Percentiles rank a stretch among this genome's conserved stretches.
These are phyloP conservation scores for Bubo bubo DNA, from an alignment of 2,113 vertebrate species.

Conservation along the genomic window DNA sequence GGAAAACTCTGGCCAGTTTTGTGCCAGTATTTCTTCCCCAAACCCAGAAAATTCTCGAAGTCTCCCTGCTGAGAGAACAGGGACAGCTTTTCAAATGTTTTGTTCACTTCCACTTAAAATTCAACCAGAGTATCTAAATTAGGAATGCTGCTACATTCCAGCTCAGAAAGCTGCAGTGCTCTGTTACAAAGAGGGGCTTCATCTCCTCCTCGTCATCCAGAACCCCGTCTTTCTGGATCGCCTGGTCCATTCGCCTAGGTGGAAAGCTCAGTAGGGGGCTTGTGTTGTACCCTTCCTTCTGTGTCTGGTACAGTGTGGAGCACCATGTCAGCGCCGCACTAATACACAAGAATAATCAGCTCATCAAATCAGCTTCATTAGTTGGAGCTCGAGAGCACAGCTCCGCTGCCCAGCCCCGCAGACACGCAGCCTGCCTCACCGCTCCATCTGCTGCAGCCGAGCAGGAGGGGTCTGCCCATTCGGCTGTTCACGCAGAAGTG, in stretches of 20 bases:
- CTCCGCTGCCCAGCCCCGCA: constrained; percentile 55
- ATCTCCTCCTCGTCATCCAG: not conserved
- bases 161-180: constrained; percentile 58
- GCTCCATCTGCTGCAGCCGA: constrained; percentile 66
- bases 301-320: constrained; percentile 21
- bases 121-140: constrained; percentile 69
- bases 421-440: constrained; percentile 55
- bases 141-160: constrained; percentile 69
- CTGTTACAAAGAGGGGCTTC: constrained; percentile 50
- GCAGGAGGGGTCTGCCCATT: constrained; percentile 51
- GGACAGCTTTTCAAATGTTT: constrained; percentile 72
- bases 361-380: constrained; percentile 70
- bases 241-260: not conserved
- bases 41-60: constrained; percentile 58
- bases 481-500: constrained; percentile 13
- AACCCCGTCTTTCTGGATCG: not conserved
- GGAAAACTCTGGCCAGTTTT: constrained; percentile 5
- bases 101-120: constrained; percentile 72
- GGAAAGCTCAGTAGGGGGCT: not conserved
- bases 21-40: not conserved
- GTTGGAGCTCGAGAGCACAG: constrained; percentile 42
- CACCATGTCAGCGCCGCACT: constrained; percentile 36
- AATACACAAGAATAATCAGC: constrained; percentile 71
- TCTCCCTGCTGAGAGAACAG: constrained; percentile 60
- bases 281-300: constrained; percentile 14